phyloP scores from a whole-genome alignment of 2,888 invertebrate genomes.

The Maniola hyperantus region DNA sequence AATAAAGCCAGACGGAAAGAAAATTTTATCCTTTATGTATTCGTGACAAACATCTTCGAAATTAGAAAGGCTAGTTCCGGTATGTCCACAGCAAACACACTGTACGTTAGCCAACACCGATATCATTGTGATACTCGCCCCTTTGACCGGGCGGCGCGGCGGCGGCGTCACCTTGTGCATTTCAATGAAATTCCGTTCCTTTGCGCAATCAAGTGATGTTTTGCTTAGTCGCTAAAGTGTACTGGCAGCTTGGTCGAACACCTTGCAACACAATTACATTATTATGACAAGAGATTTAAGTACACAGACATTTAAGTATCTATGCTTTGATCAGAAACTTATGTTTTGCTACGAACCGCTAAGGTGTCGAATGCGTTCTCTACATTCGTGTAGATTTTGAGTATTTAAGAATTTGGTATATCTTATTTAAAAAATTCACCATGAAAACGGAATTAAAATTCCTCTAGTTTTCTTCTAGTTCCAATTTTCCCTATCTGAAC shows the following conservation, averaged over 20 bases:
- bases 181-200: slow-evolving; percentile 21
- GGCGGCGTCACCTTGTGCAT: slow-evolving; percentile 10
- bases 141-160: too few relatives aligned
- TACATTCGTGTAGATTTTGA: too few relatives aligned
- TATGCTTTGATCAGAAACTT: too few relatives aligned
- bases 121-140: slow-evolving; percentile 6
- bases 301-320: too few relatives aligned
- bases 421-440: too few relatives aligned
- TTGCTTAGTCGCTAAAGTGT: background rate
- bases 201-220: slow-evolving; percentile 22
- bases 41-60: background rate
- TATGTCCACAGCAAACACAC: background rate
- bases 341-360: too few relatives aligned
- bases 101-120: slow-evolving; percentile 4
- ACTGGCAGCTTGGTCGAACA: background rate
- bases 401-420: too few relatives aligned
- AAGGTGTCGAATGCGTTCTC: too few relatives aligned
- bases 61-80: slow-evolving; percentile 1
- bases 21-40: background rate
- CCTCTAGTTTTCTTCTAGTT: too few relatives aligned
- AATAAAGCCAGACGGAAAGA: background rate
- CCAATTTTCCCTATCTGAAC: too few relatives aligned
- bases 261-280: background rate
- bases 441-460: too few relatives aligned
- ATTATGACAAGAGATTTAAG: background rate